phyloP scores from a whole-genome alignment of 2,797 vertebrate genomes.

The Myotis pilosus region DNA sequence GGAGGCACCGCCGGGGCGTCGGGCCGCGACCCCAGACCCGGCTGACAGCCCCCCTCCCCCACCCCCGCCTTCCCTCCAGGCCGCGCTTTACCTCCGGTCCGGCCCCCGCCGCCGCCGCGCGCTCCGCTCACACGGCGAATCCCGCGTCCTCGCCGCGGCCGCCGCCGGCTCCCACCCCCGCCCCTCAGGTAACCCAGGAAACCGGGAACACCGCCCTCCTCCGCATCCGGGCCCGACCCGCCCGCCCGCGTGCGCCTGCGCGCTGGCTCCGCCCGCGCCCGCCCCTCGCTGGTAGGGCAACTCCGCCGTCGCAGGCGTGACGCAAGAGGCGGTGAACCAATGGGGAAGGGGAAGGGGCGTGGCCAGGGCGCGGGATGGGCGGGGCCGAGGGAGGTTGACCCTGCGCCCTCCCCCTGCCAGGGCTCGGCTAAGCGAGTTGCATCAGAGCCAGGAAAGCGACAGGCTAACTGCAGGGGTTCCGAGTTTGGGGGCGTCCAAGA shows the following conservation, averaged over 20 bases:
- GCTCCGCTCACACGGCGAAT: not conserved
- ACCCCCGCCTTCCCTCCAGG: not conserved
- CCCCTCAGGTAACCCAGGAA: constrained; percentile 77
- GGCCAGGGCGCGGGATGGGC: rapidly evolving
- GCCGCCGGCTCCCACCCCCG: constrained; percentile 56
- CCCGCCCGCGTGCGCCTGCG: not conserved
- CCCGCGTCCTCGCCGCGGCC: not conserved
- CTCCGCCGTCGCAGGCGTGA: constrained; percentile 43
- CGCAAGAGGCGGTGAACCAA: not conserved
- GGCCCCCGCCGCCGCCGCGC: not conserved
- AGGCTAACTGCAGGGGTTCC: too few relatives aligned
- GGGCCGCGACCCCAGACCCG: not conserved
- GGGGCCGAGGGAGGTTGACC: rapidly evolving
- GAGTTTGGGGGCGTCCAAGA: not conserved
- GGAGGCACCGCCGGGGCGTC: not conserved
- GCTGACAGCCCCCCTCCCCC: not conserved
- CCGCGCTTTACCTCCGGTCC: constrained; percentile 45
- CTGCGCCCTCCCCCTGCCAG: rapidly evolving
- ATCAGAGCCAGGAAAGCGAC: rapidly evolving
- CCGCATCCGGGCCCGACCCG: not conserved
- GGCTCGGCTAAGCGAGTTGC: rapidly evolving
- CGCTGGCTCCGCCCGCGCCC: not conserved
- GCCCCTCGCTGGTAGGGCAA: not conserved
- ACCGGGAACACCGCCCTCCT: constrained; percentile 68
- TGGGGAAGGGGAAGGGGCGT: not conserved